phyloP scores from a whole-genome alignment of 2,113 vertebrate species.

The Scophthalmus maximus region DNA sequence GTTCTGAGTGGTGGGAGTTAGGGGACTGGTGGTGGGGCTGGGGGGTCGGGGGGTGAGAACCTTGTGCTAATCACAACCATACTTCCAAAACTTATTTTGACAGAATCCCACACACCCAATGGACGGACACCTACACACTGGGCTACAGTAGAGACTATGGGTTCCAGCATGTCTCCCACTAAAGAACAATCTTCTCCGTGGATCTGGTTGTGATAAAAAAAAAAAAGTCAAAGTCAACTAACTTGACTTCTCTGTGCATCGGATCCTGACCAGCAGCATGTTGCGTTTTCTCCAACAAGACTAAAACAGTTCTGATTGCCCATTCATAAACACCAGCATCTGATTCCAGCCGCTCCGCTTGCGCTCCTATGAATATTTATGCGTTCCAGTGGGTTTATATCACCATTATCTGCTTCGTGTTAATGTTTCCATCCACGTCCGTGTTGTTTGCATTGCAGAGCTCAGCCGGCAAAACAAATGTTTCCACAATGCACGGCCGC shows the following conservation, averaged over 20 bases:
- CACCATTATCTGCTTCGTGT: conserved; percentile 2
- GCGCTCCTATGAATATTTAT: conserved; percentile 45
- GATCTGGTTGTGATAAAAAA: conserved; percentile 46
- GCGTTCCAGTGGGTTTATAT: conserved; percentile 29
- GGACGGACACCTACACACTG: background rate
- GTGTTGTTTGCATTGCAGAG: conserved; percentile 28
- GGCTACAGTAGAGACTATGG: background rate
- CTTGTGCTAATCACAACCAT: conserved; percentile 72
- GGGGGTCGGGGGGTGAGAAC: conserved; percentile 26
- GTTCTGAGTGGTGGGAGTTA: conserved; percentile 16
- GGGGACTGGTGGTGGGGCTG: background rate
- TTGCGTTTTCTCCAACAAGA: conserved; percentile 17
- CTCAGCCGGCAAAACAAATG: conserved; percentile 52
- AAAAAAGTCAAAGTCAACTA: conserved; percentile 14
- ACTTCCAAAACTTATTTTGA: conserved; percentile 27
- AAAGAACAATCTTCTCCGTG: too few species aligned
- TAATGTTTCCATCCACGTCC: conserved; percentile 59
- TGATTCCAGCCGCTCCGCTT: conserved; percentile 24
- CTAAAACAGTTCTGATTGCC: conserved; percentile 34
- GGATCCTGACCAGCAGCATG: background rate
- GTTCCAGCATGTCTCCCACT: too few species aligned
- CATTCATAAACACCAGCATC: conserved; percentile 21
- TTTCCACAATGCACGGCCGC: conserved; percentile 42
- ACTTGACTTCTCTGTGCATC: conserved; percentile 4
- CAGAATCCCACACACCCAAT: conserved; percentile 11